A percentile compares a stretch with the other conserved stretches of the same genome.
Conservation (phyloP, 1,140 invertebrate species). For the Microplitis mediator region DNA sequence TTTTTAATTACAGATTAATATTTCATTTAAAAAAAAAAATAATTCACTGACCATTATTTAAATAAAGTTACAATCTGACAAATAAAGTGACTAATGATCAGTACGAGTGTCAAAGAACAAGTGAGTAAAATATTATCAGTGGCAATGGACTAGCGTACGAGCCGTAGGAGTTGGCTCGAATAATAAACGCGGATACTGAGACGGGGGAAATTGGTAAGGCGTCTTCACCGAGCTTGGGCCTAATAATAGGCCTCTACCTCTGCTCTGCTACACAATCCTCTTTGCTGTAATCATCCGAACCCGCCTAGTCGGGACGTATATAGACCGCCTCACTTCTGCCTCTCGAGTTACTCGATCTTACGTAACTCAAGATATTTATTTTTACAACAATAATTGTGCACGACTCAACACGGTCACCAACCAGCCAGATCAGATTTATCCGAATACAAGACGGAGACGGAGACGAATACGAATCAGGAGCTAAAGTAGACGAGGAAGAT, state of each 20-base stretch:
- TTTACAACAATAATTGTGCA: not conserved
- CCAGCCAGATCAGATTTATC: not conserved
- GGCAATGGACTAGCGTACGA: conserved; percentile 5
- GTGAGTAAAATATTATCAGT: not conserved
- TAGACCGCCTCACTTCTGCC: conserved; percentile 44
- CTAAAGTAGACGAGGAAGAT: no score
- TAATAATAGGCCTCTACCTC: conserved; percentile 42
- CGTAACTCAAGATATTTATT: conserved; percentile 39
- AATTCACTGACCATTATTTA: conserved; percentile 15
- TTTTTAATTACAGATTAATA: no score
- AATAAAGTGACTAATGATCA: not conserved
- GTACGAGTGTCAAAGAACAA: conserved; percentile 8
- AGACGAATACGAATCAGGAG: not conserved
- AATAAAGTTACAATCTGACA: not conserved
- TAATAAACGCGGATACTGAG: not conserved
- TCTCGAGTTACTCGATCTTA: conserved; percentile 53
- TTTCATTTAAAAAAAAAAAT: not conserved
- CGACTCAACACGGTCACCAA: not conserved
- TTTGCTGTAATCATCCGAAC: conserved; percentile 29
- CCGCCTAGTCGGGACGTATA: conserved; percentile 48
- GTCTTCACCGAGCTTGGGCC: conserved; percentile 22
- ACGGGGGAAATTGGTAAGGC: conserved; percentile 46
- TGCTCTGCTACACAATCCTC: conserved; percentile 7
- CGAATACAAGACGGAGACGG: not conserved
- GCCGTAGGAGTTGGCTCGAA: not conserved